Base-by-base conservation (phyloP, 2,888 invertebrate species). In the Incurvaria masculella region DNA sequence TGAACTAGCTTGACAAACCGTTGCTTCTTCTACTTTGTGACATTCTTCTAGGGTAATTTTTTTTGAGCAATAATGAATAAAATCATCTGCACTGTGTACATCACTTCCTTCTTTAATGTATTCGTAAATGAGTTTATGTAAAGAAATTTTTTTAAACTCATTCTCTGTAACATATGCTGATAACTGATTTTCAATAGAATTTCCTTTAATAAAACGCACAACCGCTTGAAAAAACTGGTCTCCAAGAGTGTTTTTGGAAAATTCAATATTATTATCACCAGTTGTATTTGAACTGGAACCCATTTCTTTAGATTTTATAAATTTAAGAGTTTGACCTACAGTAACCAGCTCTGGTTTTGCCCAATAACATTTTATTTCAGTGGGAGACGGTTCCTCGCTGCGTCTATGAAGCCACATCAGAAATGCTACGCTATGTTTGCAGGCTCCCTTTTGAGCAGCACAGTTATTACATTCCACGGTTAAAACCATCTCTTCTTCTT, bases 401-500 rank as follows among this genome's bases (percentile, higher is more conserved):
- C 48, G n/a, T 14, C 48, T 44, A 44, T 44, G 48, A 18, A 44
- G 3, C 44, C 48, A 48, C 44, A 38, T 44, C 21, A 44, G 16
- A 38, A 48, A 44, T 8, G 48, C 44, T 19, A 48, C 20, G 16
- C 39, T 40, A 44, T 43, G 48, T 38, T 48, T 48, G 23, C 48
- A 48, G n/a, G 43, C 48, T n/a, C 42, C 43, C 39, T 17, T 27
- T 21, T 27, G 6, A 44, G 23, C 16, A 19, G 47, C 52, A 41
- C 61, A 60, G 40, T 40, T 18, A 40, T 40, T 6, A 40, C 40
- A 40, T 40, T 40, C 40, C 40, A 40, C 40, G 40, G n/a, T 40
- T 18, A 40, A 18, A 40, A 40, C 40, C 40, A 18, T 40, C 40
- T 40, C 40, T 18, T 40, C 40, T 40, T 40, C 17, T 40, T 40